Conservation (phyloP, 1,140 invertebrate genomes). For the Tetranychus urticae region DNA sequence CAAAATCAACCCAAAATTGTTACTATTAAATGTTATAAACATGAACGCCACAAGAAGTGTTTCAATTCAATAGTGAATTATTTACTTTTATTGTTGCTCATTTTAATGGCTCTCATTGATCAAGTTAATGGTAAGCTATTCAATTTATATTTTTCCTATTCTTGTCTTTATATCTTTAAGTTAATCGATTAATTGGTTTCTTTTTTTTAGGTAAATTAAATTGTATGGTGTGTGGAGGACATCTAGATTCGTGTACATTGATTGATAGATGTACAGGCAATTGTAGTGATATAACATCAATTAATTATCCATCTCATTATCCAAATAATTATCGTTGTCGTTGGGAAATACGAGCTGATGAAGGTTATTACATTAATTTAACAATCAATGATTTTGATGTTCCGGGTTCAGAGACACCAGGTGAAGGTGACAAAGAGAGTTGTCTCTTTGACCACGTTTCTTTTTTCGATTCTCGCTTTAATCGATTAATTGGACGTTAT, state of each 20-base stretch:
- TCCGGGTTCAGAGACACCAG: not conserved
- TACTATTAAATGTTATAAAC: too few species aligned
- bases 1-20: too few species aligned
- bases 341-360: conserved; percentile 14
- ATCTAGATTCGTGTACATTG: not conserved
- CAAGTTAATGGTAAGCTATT: too few species aligned
- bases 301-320: conserved; percentile 15
- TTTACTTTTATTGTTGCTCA: too few species aligned
- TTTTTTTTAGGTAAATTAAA: not conserved
- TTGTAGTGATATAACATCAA: conserved; percentile 15
- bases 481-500: conserved; percentile 12
- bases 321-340: conserved; percentile 15
- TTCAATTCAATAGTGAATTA: too few species aligned
- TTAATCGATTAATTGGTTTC: too few species aligned
- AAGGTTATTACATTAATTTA: conserved; percentile 15
- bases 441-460: conserved; percentile 15
- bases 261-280: not conserved
- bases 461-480: conserved; percentile 13
- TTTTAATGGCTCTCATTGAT: too few species aligned
- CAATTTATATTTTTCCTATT: too few species aligned
- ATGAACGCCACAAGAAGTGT: too few species aligned
- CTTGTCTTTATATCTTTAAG: too few species aligned
- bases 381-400: conserved; percentile 17
- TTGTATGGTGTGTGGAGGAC: conserved; percentile 12
- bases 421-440: not conserved